A percentile compares a stretch with the other conserved stretches of the same genome.
Conservation (phyloP, 2,113 vertebrate species). For the Lonchura striata region DNA sequence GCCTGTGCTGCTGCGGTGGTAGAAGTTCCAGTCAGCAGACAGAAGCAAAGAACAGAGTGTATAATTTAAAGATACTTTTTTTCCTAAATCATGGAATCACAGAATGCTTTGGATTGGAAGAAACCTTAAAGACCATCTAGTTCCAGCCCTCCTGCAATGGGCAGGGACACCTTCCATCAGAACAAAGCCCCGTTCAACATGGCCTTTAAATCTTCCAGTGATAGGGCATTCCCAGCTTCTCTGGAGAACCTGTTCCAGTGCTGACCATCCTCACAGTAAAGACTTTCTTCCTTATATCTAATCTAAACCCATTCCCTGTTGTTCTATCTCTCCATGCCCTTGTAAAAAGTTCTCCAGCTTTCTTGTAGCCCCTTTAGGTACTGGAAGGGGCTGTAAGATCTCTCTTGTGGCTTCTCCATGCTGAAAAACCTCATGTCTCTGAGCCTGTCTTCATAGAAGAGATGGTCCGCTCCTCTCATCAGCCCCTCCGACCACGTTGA, state of each 20-base stretch:
- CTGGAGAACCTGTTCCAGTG: neutral
- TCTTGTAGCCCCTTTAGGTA: neutral
- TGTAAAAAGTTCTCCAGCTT: neutral
- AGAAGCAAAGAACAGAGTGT: neutral
- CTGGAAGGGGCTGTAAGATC: neutral
- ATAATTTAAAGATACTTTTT: neutral
- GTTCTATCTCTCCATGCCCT: too few relatives aligned
- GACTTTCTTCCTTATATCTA: neutral
- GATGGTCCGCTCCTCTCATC: neutral
- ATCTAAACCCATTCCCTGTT: neutral
- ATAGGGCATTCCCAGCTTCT: neutral
- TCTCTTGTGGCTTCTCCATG: neutral
- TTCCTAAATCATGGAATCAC: neutral
- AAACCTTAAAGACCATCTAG: neutral
- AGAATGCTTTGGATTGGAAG: neutral
- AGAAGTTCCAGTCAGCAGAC: neutral
- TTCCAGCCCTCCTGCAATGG: neutral
- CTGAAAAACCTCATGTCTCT: neutral
- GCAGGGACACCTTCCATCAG: neutral
- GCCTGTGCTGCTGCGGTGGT: neutral
- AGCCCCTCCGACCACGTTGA: fast-evolving
- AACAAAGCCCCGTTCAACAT: neutral
- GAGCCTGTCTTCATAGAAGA: neutral
- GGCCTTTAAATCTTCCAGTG: neutral
- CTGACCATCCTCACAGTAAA: neutral